phyloP scores from a whole-genome alignment of 2,797 vertebrate genomes.

The Setipinna tenuifilis region DNA sequence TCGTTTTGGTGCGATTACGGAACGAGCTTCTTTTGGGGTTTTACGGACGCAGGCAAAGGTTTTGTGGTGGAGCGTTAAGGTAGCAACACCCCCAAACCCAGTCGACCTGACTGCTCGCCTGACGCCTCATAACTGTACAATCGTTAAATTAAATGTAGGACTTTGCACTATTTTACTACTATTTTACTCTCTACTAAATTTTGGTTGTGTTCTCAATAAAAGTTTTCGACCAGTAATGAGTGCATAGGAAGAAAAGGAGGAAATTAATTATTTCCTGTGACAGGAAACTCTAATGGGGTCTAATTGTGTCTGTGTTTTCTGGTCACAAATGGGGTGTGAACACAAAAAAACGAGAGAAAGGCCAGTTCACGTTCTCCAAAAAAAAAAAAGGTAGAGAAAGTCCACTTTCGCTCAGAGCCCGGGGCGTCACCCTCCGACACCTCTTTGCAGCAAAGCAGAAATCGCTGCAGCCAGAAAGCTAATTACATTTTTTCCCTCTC shows the following conservation, averaged over 20 bases:
- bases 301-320: not conserved
- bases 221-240: not conserved
- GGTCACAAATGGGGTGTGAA: not conserved
- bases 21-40: not conserved
- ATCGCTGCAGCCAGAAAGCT: not conserved
- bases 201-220: not conserved
- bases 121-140: not conserved
- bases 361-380: not conserved
- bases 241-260: not conserved
- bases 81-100: not conserved
- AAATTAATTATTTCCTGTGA: not conserved
- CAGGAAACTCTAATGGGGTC: not conserved
- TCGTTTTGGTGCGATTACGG: not conserved
- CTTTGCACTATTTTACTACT: no score
- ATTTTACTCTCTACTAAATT: not conserved
- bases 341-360: not conserved
- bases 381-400: not conserved
- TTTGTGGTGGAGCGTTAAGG: not conserved
- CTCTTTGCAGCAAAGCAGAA: not conserved
- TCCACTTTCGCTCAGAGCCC: not conserved
- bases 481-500: not conserved
- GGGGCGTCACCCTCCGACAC: not conserved
- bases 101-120: not conserved
- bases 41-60: not conserved
- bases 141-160: no score